Evolutionary conservation across 2,888 invertebrate genomes (phyloP).

Genomic region (Nephrotoma guestfalica): DNA sequence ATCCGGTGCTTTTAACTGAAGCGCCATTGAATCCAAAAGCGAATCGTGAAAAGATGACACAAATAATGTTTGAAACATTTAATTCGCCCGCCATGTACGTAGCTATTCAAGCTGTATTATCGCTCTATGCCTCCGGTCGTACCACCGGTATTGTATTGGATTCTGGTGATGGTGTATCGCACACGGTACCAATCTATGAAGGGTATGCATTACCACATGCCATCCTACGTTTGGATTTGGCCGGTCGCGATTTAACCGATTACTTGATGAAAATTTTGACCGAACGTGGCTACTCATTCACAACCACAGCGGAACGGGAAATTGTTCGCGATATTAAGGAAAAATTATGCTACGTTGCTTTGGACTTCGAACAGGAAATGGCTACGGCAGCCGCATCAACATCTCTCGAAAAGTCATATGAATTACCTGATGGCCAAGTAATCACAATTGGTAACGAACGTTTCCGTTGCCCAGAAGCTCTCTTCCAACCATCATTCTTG

Average conservation of each 20-base stretch:
- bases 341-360: conserved; percentile 78
- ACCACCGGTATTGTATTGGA: conserved; percentile 93
- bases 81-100: conserved; percentile 91
- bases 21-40: conserved; percentile 81
- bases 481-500: conserved; percentile 88
- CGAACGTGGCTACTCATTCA: conserved; percentile 82
- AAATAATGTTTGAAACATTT: conserved; percentile 89
- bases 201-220: conserved; percentile 87
- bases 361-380: conserved; percentile 91
- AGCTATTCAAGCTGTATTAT: conserved; percentile 85
- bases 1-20: conserved; percentile 76
- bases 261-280: conserved; percentile 90
- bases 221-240: conserved; percentile 83
- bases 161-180: conserved; percentile 91
- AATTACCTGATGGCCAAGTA: conserved; percentile 84
- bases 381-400: conserved; percentile 82
- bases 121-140: conserved; percentile 88
- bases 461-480: conserved; percentile 91
- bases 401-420: conserved; percentile 88
- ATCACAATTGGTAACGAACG: conserved; percentile 87
- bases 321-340: conserved; percentile 93
- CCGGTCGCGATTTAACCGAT: conserved; percentile 84
- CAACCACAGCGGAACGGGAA: conserved; percentile 84
- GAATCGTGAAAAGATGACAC: conserved; percentile 83
- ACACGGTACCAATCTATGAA: conserved; percentile 93